A percentile compares a stretch with the other conserved stretches of the same genome.
phyloP scores from a whole-genome alignment of 64 coral and sea anemone species.

The Pocillopora verrucosa region DNA sequence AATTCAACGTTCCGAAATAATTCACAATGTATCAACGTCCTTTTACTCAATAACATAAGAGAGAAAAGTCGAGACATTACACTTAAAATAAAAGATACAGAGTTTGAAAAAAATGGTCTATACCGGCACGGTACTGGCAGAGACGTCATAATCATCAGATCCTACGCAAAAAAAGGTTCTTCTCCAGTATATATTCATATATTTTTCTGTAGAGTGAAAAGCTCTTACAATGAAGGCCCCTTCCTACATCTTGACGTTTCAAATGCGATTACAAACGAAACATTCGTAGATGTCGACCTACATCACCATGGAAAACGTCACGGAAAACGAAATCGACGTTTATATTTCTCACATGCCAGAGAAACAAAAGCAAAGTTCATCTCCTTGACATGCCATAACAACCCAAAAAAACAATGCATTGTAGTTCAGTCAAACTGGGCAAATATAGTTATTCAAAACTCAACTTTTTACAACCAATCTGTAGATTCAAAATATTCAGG shows the following conservation, averaged over 20 bases:
- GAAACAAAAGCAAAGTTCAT: not conserved
- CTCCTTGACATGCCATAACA: not conserved
- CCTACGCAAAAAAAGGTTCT: not conserved
- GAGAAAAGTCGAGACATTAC: not conserved
- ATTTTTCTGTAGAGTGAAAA: not conserved
- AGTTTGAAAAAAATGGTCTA: not conserved
- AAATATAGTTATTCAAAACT: not conserved
- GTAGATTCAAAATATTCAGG: not conserved
- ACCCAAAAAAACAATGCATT: not conserved
- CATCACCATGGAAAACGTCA: not conserved
- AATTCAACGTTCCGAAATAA: not conserved
- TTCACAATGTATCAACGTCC: not conserved
- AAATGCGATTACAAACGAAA: not conserved
- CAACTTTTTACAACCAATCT: not conserved
- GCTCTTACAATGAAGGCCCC: not conserved
- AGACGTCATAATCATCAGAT: not conserved
- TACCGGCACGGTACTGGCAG: not conserved
- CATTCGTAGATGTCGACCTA: not conserved
- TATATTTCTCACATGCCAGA: not conserved
- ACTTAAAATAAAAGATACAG: not conserved
- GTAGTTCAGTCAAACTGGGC: not conserved
- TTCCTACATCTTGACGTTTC: not conserved
- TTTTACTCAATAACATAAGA: not conserved
- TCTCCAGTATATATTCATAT: not conserved
- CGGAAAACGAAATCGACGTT: not conserved